Base-by-base conservation (phyloP, 2,797 vertebrate species). In the Botia almorhae region DNA sequence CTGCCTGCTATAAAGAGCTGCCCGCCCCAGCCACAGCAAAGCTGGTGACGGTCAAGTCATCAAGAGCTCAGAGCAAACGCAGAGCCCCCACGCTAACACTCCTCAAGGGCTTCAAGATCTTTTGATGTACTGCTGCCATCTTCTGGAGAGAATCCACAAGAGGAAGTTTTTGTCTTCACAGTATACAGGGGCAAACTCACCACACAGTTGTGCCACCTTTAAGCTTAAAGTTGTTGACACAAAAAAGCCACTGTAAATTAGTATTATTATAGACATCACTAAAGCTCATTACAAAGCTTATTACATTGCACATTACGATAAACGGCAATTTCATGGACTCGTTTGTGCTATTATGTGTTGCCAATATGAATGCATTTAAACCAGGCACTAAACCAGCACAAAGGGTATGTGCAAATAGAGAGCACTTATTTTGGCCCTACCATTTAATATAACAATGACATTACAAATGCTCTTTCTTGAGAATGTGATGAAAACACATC, bases 91-190 rank as follows among this genome's bases (percentile, higher is more conserved):
- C 96, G 0, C 92, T 97, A 65, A 98, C 96, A 5, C 89, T 98
- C 46, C 89, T 98, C 80, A 98, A 97, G 85, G 96, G 96, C 13
- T 97, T 98, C 86, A 98, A 97, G 91, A 98, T 98, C 86, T 98
- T 98, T 89, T 98, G 92, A 94, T 39, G 43, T 14, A 53, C 36
- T 21, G 72, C 67, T 56, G 58, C 74, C 77, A 74, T 63, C 80
- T 84, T 23, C 43, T 79, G 17, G 13, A 56, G 81, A 46, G 73
- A 23, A 58, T 16, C 71, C 58, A 12, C 55, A 26, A 3, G 43
- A 60, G 29, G 14, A 29, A 67, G 43, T 19, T 1, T 43, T 60
- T 50, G 56, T 58, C 13, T 69, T 50, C 26, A 56, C 43, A 21
- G 43, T 7, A 39, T 7, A 46, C 43, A 46, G 43, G 7, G 43